Evolutionary conservation across 2,113 vertebrate species (phyloP).

Genomic region (Thermophis baileyi): DNA sequence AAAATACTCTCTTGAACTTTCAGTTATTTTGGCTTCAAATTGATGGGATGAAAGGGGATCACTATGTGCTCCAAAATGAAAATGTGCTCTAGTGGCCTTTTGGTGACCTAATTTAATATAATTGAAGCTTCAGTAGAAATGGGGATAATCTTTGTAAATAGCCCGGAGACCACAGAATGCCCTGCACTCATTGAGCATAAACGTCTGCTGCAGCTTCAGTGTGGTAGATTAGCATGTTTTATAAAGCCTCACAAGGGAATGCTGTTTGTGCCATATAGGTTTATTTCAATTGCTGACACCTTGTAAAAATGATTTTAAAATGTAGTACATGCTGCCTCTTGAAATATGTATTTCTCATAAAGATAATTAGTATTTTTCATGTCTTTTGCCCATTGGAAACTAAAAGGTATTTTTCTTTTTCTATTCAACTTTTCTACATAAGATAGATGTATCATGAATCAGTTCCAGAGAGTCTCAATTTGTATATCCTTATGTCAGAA

Average conservation of each 20-base stretch:
- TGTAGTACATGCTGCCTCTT: background rate
- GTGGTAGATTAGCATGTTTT: conserved; percentile 12
- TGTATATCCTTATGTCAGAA: background rate
- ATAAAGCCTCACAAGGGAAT: conserved; percentile 26
- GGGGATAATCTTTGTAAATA: conserved; percentile 34
- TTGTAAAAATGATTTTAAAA: conserved; percentile 12
- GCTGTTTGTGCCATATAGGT: background rate
- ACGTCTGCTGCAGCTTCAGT: conserved; percentile 20
- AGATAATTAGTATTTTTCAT: background rate
- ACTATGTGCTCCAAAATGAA: conserved; percentile 39
- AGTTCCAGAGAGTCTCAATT: background rate
- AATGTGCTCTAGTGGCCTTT: conserved; percentile 52
- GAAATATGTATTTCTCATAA: conserved; percentile 9
- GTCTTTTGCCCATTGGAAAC: background rate
- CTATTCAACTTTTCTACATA: background rate
- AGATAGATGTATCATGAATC: background rate
- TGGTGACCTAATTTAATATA: conserved; percentile 57
- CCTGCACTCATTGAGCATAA: conserved; percentile 28
- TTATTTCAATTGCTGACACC: conserved; percentile 18
- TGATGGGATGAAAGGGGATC: conserved; percentile 28
- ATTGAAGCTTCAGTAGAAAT: conserved; percentile 51
- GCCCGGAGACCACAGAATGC: conserved; percentile 28
- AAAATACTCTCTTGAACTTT: conserved; percentile 28
- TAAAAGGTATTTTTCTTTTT: background rate
- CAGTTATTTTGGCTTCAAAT: conserved; percentile 21